These are phyloP conservation scores for Habrosyne pyritoides DNA, from an alignment of 2,888 invertebrate genomes.

Conservation along the genomic window DNA sequence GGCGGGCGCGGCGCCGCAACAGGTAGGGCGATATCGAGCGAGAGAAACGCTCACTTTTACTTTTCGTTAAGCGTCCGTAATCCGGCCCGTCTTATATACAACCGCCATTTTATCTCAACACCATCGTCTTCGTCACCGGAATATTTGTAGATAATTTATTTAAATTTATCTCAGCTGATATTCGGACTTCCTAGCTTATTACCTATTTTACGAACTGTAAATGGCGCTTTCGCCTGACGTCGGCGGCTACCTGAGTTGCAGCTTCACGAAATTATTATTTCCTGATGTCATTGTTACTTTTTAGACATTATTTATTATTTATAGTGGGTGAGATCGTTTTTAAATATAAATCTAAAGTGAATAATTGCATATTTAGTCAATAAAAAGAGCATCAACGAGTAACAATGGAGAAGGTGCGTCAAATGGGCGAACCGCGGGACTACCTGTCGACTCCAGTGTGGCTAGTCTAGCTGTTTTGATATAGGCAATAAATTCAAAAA, in stretches of 20 bases:
- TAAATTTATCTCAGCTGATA: background rate
- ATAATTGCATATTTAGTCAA: too few relatives aligned
- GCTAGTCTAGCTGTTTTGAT: too few relatives aligned
- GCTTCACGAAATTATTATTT: background rate
- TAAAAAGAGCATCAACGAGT: too few relatives aligned
- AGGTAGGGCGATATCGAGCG: conserved; percentile 72
- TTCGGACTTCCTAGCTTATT: background rate
- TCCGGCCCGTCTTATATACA: conserved; percentile 49
- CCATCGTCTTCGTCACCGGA: background rate
- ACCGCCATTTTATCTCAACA: conserved; percentile 62
- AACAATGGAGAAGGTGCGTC: too few relatives aligned
- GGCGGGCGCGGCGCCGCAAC: conserved; percentile 67
- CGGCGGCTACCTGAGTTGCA: background rate
- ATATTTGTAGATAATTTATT: background rate
- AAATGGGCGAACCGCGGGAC: too few relatives aligned
- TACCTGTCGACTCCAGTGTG: too few relatives aligned
- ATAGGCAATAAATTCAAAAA: too few relatives aligned
- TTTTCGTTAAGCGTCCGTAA: conserved; percentile 58
- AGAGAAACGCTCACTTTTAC: conserved; percentile 57
- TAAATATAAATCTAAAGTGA: too few relatives aligned
- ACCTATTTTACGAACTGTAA: background rate
- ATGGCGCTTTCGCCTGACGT: background rate
- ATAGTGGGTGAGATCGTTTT: too few relatives aligned
- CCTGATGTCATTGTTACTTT: background rate
- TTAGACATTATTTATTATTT: background rate